phyloP scores from a whole-genome alignment of 2,888 invertebrate genomes.

The Ligdia adustata region DNA sequence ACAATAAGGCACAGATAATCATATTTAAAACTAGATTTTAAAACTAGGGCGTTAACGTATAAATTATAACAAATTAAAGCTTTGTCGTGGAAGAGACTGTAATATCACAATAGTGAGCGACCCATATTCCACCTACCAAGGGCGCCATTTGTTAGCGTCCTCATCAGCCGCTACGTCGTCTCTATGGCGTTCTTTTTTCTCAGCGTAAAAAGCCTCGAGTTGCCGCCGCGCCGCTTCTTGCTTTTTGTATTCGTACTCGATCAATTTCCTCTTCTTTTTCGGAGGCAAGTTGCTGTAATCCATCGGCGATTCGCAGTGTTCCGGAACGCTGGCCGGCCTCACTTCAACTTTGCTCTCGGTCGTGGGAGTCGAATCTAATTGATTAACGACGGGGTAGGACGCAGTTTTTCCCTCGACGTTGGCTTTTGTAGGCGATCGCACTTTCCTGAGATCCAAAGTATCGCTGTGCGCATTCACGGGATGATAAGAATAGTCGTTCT shows the following conservation, averaged over 20 bases:
- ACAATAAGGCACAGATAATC: slow-evolving; percentile 34
- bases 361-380: slow-evolving; percentile 53
- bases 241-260: slow-evolving; percentile 81
- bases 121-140: slow-evolving; percentile 56
- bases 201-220: slow-evolving; percentile 68
- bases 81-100: slow-evolving; percentile 77
- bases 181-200: slow-evolving; percentile 60
- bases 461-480: slow-evolving; percentile 55
- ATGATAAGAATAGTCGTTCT: slow-evolving; percentile 58
- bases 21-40: slow-evolving; percentile 31
- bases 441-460: slow-evolving; percentile 74
- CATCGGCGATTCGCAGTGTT: slow-evolving; percentile 77
- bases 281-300: slow-evolving; percentile 81
- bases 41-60: slow-evolving; percentile 38
- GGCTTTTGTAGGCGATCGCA: slow-evolving; percentile 67
- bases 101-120: slow-evolving; percentile 68
- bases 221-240: slow-evolving; percentile 76
- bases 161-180: slow-evolving; percentile 64
- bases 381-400: slow-evolving; percentile 46
- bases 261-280: slow-evolving; percentile 81
- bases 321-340: slow-evolving; percentile 59
- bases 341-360: slow-evolving; percentile 62
- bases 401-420: slow-evolving; percentile 51
- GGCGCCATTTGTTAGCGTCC: slow-evolving; percentile 73
- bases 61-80: slow-evolving; percentile 81